Percentiles rank a stretch among this genome's conserved stretches.
These are phyloP conservation scores for Mallotus villosus DNA, from an alignment of 2,797 vertebrate genomes.

Conservation along the genomic window DNA sequence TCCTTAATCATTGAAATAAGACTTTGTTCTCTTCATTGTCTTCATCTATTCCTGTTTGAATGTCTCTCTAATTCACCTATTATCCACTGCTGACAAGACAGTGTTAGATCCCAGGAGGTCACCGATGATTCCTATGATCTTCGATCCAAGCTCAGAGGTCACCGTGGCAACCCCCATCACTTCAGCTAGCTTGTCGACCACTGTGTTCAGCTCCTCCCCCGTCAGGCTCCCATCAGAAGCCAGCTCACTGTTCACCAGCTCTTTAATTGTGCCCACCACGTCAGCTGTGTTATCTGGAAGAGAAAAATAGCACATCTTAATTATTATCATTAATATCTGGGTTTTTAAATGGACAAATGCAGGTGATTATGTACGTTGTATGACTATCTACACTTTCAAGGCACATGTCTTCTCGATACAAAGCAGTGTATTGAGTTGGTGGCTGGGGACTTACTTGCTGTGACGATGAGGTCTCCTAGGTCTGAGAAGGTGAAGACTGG, in stretches of 20 bases:
- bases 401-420: neutral
- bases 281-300: constrained; percentile 78
- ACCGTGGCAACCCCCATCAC: constrained; percentile 68
- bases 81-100: constrained; percentile 66
- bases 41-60: neutral
- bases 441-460: constrained; percentile 60
- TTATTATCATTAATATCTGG: no score
- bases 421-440: no score
- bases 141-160: constrained; percentile 57
- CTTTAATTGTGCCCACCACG: constrained; percentile 76
- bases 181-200: constrained; percentile 77
- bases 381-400: neutral
- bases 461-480: constrained; percentile 69
- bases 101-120: constrained; percentile 71
- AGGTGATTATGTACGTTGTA: neutral
- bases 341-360: neutral
- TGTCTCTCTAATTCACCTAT: constrained; percentile 65
- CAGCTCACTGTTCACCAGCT: constrained; percentile 66
- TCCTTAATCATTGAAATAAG: neutral
- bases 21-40: no score
- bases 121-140: constrained; percentile 71
- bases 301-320: neutral
- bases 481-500: constrained; percentile 55
- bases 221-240: constrained; percentile 49
- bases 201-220: constrained; percentile 68